Evolutionary conservation across 2,888 invertebrate genomes (phyloP).

Genomic region (Hipparchia semele): DNA sequence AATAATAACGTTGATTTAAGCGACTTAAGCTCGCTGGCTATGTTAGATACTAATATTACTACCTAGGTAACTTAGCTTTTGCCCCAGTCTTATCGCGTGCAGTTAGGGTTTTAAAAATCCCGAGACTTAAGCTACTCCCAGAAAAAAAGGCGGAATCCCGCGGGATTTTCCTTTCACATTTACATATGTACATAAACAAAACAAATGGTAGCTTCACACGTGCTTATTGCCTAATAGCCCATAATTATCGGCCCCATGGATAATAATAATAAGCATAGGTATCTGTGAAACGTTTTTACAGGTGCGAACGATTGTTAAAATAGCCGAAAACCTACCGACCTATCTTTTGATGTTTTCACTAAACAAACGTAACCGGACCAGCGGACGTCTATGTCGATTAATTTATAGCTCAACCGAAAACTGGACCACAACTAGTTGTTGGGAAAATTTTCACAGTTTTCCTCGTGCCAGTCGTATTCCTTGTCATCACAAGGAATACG

Average conservation of each 20-base stretch:
- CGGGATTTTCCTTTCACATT: no score
- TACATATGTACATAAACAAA: no score
- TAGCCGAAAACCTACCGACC: background rate
- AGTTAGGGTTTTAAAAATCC: no score
- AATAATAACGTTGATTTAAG: background rate
- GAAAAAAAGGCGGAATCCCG: no score
- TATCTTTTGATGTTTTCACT: background rate
- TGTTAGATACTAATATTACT: background rate
- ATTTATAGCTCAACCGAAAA: background rate
- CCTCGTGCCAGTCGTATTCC: no score
- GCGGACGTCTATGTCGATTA: background rate
- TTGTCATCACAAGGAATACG: background rate
- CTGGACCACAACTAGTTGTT: background rate
- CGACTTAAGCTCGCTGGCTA: background rate
- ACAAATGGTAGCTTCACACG: background rate
- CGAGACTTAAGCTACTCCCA: no score
- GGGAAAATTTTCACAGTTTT: background rate
- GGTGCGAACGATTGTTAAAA: background rate
- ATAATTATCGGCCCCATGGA: background rate
- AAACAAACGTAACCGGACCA: constrained; percentile 1
- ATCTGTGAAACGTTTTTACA: background rate
- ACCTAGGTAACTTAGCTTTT: background rate
- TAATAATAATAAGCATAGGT: background rate
- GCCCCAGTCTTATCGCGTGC: no score
- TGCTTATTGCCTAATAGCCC: background rate